Base-by-base conservation (phyloP, 2,888 invertebrate species). In the Mythimna loreyi region DNA sequence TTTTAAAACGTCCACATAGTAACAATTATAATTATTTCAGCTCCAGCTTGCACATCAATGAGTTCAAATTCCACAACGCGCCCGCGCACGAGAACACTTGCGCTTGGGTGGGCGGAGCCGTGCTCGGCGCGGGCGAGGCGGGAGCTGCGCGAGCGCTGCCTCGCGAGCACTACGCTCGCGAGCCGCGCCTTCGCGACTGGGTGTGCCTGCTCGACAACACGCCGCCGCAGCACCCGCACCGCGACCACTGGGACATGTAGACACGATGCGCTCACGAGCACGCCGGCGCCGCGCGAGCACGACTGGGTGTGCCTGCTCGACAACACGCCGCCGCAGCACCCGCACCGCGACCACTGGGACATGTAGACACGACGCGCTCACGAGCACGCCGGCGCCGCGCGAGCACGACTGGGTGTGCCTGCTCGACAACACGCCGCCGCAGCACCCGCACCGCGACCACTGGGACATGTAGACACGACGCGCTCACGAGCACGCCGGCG, bases 131-230 rank as follows among this genome's bases (percentile, higher is more conserved):
- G 83, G 89, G 84, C 78, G 87, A 85, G 98, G 98, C 56, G 97
- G 97, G 56, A 96, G 97, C 78, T 25, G 76, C 68, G 45, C 96
- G 98, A 55, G 98, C 98, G 16, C 90, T 98, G 53, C 96, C 97
- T 0, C 97, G 98, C 80, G 99, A 99, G 85, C 95, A 94, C 62
- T 99, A 98, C 94, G 93, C 97, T 72, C 97, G 97, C 85, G 94
- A 96, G 71, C 97, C 97, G 55, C 94, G 97, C 68, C 96, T 99
- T 63, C 98, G 98, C 3, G 99, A 99, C 94, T 99, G 99, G 99
- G 96, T 97, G 52, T 97, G 96, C 86, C 94, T 97, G 82, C 95
- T 96, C 61, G 97, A 97, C 89, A 97, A 97, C 90, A 90, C 92
- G 78, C 92, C 93, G 85, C 90, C 89, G 25, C 62, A 84, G 43